Percentiles rank a stretch among this genome's conserved stretches.
phyloP scores from a whole-genome alignment of 2,888 invertebrate species.

The Chirona hameri region DNA sequence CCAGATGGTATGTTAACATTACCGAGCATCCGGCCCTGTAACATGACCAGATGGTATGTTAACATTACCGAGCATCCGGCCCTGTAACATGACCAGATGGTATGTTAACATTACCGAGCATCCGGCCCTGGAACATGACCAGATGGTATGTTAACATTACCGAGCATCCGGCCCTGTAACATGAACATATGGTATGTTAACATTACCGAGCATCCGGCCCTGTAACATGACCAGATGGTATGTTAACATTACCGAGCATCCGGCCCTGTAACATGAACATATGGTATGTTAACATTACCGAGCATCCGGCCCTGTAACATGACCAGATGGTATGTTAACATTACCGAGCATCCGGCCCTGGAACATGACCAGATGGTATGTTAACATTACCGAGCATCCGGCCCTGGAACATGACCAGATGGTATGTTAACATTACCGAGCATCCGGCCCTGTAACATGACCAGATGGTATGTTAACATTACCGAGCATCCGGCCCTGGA shows the following conservation, averaged over 20 bases:
- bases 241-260: conserved; percentile 72
- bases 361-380: background rate
- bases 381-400: conserved; percentile 77
- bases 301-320: conserved; percentile 73
- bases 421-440: conserved; percentile 61
- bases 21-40: conserved; percentile 85
- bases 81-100: conserved; percentile 50
- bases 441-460: conserved; percentile 70
- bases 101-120: conserved; percentile 63
- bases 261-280: conserved; percentile 59
- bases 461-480: conserved; percentile 46
- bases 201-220: conserved; percentile 90
- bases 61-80: conserved; percentile 82
- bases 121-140: conserved; percentile 67
- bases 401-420: conserved; percentile 54
- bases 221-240: background rate
- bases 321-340: background rate
- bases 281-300: conserved; percentile 57
- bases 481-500: conserved; percentile 85
- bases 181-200: background rate
- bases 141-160: conserved; percentile 52
- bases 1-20: conserved; percentile 46
- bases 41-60: background rate
- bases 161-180: conserved; percentile 80
- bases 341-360: conserved; percentile 90